Evolutionary conservation across 2,797 vertebrate genomes (phyloP).

Genomic region (Anabacerthia variegaticeps): DNA sequence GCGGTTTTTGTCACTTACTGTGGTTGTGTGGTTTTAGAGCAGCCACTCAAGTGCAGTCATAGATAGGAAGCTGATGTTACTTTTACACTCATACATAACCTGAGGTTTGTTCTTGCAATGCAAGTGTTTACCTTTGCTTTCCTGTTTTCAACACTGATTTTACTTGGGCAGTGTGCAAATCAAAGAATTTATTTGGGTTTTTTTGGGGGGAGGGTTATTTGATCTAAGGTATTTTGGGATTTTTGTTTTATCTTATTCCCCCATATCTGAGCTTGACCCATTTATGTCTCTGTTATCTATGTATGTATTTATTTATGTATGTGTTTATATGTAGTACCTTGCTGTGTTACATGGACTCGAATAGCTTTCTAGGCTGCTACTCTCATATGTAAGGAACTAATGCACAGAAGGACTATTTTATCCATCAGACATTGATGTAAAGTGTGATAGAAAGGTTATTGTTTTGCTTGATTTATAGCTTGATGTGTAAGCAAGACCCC

Average conservation of each 20-base stretch:
- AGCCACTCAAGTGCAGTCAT: background rate
- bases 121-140: background rate
- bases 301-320: background rate
- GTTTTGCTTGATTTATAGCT: background rate
- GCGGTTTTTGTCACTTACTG: background rate
- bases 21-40: background rate
- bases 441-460: background rate
- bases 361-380: background rate
- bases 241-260: background rate
- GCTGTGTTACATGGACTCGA: background rate
- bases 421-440: background rate
- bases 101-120: background rate
- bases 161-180: background rate
- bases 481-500: background rate
- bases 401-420: background rate
- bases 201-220: background rate
- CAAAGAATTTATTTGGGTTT: rapidly evolving
- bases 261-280: background rate
- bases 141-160: background rate
- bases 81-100: background rate
- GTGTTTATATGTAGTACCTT: background rate
- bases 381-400: background rate
- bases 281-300: background rate
- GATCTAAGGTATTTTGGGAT: background rate
- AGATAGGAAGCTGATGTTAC: background rate